Percentiles rank a stretch among this genome's conserved stretches.
These are phyloP conservation scores for Seriola dumerili DNA, from an alignment of 2,113 vertebrate species.

Conservation along the genomic window DNA sequence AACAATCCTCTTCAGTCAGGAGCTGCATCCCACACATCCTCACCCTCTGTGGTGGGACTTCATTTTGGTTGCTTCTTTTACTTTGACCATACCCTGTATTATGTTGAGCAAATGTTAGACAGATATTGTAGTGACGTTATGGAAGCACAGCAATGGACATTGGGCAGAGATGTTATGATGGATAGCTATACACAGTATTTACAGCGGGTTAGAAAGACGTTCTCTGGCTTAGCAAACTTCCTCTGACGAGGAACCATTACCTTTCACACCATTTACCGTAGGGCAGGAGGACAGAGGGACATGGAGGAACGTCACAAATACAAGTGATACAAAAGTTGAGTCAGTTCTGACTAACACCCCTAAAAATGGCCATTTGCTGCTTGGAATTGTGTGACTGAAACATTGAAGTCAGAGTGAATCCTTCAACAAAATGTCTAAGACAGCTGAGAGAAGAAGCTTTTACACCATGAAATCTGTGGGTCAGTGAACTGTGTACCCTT, in stretches of 20 bases:
- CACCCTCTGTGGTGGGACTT: constrained; percentile 9
- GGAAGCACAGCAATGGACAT: constrained; percentile 76
- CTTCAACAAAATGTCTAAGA: constrained; percentile 45
- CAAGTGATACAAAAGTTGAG: constrained; percentile 71
- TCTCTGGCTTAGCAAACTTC: constrained; percentile 52
- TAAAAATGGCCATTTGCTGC: constrained; percentile 81
- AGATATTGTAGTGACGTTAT: constrained; percentile 58
- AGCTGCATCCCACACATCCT: constrained; percentile 49
- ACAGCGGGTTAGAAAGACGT: constrained; percentile 72
- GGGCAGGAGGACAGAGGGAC: constrained; percentile 60
- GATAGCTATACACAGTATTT: constrained; percentile 82
- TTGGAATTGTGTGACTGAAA: constrained; percentile 70
- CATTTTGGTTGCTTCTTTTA: constrained; percentile 47
- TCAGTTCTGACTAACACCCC: constrained; percentile 65
- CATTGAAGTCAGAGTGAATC: constrained; percentile 34
- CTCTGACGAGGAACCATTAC: constrained; percentile 45
- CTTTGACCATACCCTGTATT: constrained; percentile 69
- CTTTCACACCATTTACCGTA: constrained; percentile 60
- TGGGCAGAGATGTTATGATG: constrained; percentile 56
- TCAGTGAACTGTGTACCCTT: constrained; percentile 32
- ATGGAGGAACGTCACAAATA: constrained; percentile 70
- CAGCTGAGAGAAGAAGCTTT: constrained; percentile 26
- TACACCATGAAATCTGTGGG: constrained; percentile 36
- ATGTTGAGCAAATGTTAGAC: constrained; percentile 59
- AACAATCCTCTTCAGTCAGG: constrained; percentile 29